Evolutionary conservation across 1,140 invertebrate genomes (phyloP).

Genomic region (Lasioglossum baleicum): DNA sequence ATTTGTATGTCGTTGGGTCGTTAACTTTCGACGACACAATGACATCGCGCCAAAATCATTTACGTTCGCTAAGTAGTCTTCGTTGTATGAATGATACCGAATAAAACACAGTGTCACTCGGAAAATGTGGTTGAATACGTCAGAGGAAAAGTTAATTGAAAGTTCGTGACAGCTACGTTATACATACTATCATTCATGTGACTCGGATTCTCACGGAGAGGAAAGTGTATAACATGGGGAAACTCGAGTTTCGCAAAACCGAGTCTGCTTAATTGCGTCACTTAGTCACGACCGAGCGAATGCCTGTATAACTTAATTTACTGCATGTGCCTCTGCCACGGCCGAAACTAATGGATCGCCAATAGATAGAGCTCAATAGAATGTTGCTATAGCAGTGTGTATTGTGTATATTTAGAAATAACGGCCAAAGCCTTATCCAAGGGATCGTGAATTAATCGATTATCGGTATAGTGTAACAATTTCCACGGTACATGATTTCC

Average conservation of each 20-base stretch:
- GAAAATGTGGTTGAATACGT: not conserved
- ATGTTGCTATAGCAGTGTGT: not conserved
- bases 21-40: not conserved
- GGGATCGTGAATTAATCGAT: constrained; percentile 49
- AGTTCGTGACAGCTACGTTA: not conserved
- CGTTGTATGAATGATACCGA: not conserved
- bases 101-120: not conserved
- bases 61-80: not conserved
- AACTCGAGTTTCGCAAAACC: constrained; percentile 47
- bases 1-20: not conserved
- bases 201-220: constrained; percentile 1
- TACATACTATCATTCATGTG: not conserved
- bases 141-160: not conserved
- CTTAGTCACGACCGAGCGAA: constrained; percentile 38
- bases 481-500: constrained; percentile 51
- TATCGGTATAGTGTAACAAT: constrained; percentile 47
- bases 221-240: constrained; percentile 26
- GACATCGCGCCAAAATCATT: not conserved
- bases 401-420: constrained; percentile 49
- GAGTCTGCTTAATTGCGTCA: constrained; percentile 45
- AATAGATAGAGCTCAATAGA: not conserved
- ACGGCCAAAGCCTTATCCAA: constrained; percentile 30
- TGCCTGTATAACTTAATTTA: constrained; percentile 40
- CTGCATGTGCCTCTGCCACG: constrained; percentile 43
- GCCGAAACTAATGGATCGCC: constrained; percentile 8